Evolutionary conservation across 2,888 invertebrate genomes (phyloP).

Genomic region (Drosophila austrosaltans): DNA sequence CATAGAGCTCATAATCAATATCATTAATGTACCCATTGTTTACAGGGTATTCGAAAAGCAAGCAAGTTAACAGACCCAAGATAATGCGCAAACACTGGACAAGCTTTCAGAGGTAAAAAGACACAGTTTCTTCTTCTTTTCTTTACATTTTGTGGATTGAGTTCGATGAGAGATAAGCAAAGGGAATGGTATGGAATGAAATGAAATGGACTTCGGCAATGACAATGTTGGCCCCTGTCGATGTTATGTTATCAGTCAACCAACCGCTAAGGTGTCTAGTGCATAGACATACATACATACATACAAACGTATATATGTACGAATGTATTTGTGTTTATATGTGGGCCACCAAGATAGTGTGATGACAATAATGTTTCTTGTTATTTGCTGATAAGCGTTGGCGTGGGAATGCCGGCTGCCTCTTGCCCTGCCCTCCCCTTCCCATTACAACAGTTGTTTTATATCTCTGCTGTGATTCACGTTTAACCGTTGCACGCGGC

Average conservation of each 20-base stretch:
- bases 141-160: constrained; percentile 5
- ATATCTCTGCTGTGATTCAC: not conserved
- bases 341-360: constrained; percentile 17
- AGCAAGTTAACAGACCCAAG: not conserved
- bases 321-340: not conserved
- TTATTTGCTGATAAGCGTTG: constrained; percentile 17
- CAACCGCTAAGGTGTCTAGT: constrained; percentile 6
- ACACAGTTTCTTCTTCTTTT: not conserved
- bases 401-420: constrained; percentile 27
- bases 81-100: constrained; percentile 46
- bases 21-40: no score
- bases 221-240: constrained; percentile 5
- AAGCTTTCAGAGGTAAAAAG: constrained; percentile 32
- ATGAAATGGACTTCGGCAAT: constrained; percentile 10
- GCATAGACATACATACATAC: not conserved
- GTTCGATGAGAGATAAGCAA: constrained; percentile 47
- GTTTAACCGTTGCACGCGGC: constrained; percentile 11
- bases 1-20: no score
- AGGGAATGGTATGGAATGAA: constrained; percentile 2
- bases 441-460: not conserved
- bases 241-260: constrained; percentile 17
- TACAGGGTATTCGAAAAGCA: no score
- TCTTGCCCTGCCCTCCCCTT: no score
- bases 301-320: not conserved
- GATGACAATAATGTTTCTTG: constrained; percentile 17